A percentile compares a stretch with the other conserved stretches of the same genome.
Evolutionary conservation across 2,797 vertebrate genomes (phyloP).

Genomic region (Zenarchopterus dispar): DNA sequence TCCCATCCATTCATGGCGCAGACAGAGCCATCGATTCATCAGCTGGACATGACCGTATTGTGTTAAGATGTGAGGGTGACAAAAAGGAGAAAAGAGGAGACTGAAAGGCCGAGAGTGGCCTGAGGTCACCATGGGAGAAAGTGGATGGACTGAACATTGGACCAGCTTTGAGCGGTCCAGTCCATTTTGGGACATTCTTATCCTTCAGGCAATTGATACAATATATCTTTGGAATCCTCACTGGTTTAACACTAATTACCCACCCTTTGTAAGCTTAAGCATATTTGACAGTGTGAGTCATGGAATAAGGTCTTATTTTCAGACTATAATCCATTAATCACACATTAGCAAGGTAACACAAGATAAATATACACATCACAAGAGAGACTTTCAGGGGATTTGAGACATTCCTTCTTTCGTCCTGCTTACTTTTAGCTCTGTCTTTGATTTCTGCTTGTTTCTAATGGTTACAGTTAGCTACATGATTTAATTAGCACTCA

Average conservation of each 20-base stretch:
- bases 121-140: slow-evolving; percentile 59
- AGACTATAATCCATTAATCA: slow-evolving; percentile 23
- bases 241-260: slow-evolving; percentile 55
- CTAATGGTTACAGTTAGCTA: slow-evolving; percentile 1
- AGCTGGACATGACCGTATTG: slow-evolving; percentile 72
- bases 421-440: not conserved
- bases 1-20: slow-evolving; percentile 61
- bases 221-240: slow-evolving; percentile 27
- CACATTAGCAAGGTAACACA: slow-evolving; percentile 8
- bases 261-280: slow-evolving; percentile 41
- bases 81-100: slow-evolving; percentile 38
- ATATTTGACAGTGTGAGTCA: slow-evolving; percentile 45
- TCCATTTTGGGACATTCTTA: slow-evolving; percentile 39
- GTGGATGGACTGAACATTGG: slow-evolving; percentile 26
- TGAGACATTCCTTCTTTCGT: slow-evolving; percentile 1
- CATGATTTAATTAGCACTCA: slow-evolving; percentile 22
- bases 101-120: slow-evolving; percentile 47
- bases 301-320: slow-evolving; percentile 54
- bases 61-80: slow-evolving; percentile 70
- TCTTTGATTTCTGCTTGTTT: slow-evolving; percentile 15
- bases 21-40: slow-evolving; percentile 80
- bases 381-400: slow-evolving; percentile 5
- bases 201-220: slow-evolving; percentile 32
- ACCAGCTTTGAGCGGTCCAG: slow-evolving; percentile 35
- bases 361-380: slow-evolving; percentile 15